Evolutionary conservation across 1,140 invertebrate genomes (phyloP).

Genomic region (Lepidostoma basale): DNA sequence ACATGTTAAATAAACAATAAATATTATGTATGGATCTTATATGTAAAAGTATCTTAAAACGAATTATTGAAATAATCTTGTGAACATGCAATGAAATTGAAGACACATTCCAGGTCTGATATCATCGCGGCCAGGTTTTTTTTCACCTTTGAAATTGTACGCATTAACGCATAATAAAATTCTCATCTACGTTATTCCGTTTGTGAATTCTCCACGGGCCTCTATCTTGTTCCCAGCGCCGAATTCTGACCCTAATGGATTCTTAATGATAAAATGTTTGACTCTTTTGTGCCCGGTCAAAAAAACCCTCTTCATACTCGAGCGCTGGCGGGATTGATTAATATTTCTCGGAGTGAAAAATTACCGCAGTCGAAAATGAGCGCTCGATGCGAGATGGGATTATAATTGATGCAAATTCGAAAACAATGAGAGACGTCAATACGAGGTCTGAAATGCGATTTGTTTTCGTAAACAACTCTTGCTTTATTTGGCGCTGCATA

Average conservation of each 20-base stretch:
- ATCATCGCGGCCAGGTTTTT: too few relatives aligned
- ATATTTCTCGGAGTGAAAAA: constrained; percentile 14
- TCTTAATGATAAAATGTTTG: constrained; percentile 43
- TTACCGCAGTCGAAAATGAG: neutral
- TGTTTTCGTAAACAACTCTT: too few relatives aligned
- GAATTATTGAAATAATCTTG: too few relatives aligned
- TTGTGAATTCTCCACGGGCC: constrained; percentile 37
- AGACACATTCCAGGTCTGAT: too few relatives aligned
- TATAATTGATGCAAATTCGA: constrained; percentile 28
- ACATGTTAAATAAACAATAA: too few relatives aligned
- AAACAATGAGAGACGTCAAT: constrained; percentile 19
- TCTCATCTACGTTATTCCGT: constrained; percentile 25
- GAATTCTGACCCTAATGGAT: constrained; percentile 42
- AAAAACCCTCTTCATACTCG: constrained; percentile 19
- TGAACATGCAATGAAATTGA: too few relatives aligned
- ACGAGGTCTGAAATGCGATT: neutral
- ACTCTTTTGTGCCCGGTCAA: constrained; percentile 24
- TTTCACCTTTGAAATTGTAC: constrained; percentile 35
- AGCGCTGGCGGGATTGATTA: constrained; percentile 7
- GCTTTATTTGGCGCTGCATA: too few relatives aligned
- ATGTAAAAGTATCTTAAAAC: too few relatives aligned
- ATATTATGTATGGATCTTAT: too few relatives aligned
- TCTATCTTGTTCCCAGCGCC: constrained; percentile 28
- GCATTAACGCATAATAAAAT: constrained; percentile 43
- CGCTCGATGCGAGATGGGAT: constrained; percentile 22